phyloP scores from a whole-genome alignment of 2,888 invertebrate species.

The Yponomeuta sedellus region DNA sequence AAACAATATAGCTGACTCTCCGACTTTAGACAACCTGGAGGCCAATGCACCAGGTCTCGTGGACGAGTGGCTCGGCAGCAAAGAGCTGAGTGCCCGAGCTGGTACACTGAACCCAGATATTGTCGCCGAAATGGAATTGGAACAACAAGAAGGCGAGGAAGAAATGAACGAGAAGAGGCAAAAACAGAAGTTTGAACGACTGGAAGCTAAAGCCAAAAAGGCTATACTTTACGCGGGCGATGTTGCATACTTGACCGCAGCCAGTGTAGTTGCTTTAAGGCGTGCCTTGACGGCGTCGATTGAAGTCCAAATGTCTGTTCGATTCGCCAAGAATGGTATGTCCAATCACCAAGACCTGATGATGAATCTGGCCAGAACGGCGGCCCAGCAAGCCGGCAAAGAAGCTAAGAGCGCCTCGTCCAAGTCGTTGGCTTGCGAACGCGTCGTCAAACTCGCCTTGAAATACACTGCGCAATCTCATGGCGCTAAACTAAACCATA shows the following conservation, averaged over 20 bases:
- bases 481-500: conserved; percentile 63
- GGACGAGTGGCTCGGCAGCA: conserved; percentile 57
- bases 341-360: conserved; percentile 66
- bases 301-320: conserved; percentile 68
- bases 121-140: conserved; percentile 61
- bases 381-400: conserved; percentile 69
- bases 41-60: conserved; percentile 41
- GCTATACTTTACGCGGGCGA: conserved; percentile 70
- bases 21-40: conserved; percentile 46
- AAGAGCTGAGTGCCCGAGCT: conserved; percentile 41
- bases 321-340: conserved; percentile 64
- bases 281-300: conserved; percentile 67
- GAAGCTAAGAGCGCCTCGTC: conserved; percentile 66
- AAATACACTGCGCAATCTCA: conserved; percentile 66
- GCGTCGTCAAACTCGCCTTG: conserved; percentile 60
- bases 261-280: conserved; percentile 65
- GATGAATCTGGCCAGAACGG: conserved; percentile 70
- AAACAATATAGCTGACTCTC: conserved; percentile 34
- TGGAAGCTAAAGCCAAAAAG: conserved; percentile 66
- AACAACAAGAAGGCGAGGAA: conserved; percentile 52
- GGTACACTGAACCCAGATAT: conserved; percentile 49
- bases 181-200: conserved; percentile 54
- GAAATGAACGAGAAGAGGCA: conserved; percentile 47
- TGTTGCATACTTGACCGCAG: conserved; percentile 65
- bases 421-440: conserved; percentile 60